A percentile compares a stretch with the other conserved stretches of the same genome.
Evolutionary conservation across 1,140 invertebrate species (phyloP).

Genomic region (Aphelinus atriplicis): DNA sequence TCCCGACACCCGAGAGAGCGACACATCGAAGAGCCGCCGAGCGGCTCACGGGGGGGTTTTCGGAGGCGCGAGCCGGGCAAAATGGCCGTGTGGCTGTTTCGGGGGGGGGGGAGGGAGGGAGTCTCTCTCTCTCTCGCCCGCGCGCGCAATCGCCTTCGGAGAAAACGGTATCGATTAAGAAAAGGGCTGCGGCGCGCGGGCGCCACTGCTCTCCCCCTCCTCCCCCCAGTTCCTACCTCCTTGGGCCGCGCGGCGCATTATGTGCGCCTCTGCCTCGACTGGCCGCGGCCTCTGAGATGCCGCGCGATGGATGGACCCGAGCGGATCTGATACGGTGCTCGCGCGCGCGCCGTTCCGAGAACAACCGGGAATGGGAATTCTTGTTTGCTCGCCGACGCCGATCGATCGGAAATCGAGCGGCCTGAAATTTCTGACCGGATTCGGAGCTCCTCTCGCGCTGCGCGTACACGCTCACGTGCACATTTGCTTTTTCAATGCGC

Average conservation of each 20-base stretch:
- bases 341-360: too few relatives aligned
- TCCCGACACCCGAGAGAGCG: too few relatives aligned
- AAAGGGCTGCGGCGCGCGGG: constrained; percentile 32
- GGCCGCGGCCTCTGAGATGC: too few relatives aligned
- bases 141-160: constrained; percentile 49
- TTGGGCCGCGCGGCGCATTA: neutral
- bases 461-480: too few relatives aligned
- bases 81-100: constrained; percentile 16
- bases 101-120: neutral
- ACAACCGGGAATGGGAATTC: too few relatives aligned
- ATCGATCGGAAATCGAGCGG: neutral
- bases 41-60: too few relatives aligned
- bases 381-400: too few relatives aligned
- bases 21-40: too few relatives aligned
- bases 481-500: too few relatives aligned
- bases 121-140: neutral
- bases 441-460: too few relatives aligned
- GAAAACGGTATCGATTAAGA: constrained; percentile 50
- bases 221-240: neutral
- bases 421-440: neutral
- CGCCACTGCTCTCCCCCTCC: neutral
- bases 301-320: too few relatives aligned
- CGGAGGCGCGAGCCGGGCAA: neutral
- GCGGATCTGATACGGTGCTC: too few relatives aligned
- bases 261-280: neutral